These are phyloP conservation scores for Trachythela sp. DNA, from an alignment of 64 coral and sea anemone genomes.

Conservation along the genomic window DNA sequence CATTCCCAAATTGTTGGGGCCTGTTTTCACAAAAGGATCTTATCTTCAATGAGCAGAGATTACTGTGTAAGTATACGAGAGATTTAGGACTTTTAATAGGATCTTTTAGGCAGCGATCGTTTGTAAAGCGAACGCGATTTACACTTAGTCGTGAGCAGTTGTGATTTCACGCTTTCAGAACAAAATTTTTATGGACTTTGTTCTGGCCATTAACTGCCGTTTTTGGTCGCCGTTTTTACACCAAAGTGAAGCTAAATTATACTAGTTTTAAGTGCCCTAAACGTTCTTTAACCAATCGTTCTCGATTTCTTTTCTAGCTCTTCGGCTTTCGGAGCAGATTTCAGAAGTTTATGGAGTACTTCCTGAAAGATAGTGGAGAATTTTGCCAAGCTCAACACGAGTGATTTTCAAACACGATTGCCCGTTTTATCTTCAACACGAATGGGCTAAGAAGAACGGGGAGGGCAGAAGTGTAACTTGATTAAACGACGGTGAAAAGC, in stretches of 20 bases:
- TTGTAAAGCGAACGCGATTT: not conserved
- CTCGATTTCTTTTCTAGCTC: conserved; percentile 37
- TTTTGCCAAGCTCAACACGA: conserved; percentile 99
- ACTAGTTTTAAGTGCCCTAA: not conserved
- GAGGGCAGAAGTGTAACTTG: conserved; percentile 19
- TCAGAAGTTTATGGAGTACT: conserved; percentile 98
- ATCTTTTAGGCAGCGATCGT: not conserved
- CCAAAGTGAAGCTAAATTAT: not conserved
- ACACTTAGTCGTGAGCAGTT: no score
- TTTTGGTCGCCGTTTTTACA: not conserved
- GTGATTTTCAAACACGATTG: conserved; percentile 58
- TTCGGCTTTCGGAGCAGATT: conserved; percentile 67
- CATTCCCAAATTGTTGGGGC: not conserved
- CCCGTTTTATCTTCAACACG: conserved; percentile 32
- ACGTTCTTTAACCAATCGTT: not conserved
- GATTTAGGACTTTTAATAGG: not conserved
- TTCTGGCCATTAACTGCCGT: no score
- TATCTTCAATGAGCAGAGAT: conserved; percentile 24
- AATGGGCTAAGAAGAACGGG: conserved; percentile 68
- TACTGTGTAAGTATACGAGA: not conserved
- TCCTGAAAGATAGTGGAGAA: conserved; percentile 98
- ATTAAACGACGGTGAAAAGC: conserved; percentile 50
- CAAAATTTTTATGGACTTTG: not conserved
- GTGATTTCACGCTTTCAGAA: not conserved
- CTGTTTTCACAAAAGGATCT: conserved; percentile 22